Percentiles rank a stretch among this genome's conserved stretches.
phyloP scores from a whole-genome alignment of 2,113 vertebrate species.

The Trematocara variabile region DNA sequence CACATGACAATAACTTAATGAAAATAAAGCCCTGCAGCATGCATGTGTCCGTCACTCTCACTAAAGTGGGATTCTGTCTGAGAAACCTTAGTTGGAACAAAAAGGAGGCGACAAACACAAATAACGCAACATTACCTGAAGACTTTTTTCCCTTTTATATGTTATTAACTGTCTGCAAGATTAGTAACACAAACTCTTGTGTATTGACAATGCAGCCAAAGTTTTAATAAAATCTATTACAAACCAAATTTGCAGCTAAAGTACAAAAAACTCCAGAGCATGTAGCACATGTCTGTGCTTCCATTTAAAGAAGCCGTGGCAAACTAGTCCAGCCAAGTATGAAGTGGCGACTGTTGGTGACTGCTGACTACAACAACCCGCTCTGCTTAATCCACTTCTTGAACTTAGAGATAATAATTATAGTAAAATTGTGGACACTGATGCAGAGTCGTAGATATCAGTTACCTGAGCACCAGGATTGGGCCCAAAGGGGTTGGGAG shows the following conservation, averaged over 20 bases:
- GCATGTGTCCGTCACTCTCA: background rate
- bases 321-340: background rate
- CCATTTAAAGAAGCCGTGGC: background rate
- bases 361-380: background rate
- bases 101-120: background rate
- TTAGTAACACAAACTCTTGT: background rate
- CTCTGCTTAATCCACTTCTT: background rate
- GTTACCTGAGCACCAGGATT: constrained; percentile 90
- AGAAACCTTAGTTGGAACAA: background rate
- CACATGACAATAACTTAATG: background rate
- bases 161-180: background rate
- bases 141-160: background rate
- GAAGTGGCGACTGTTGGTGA: background rate
- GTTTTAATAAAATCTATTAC: background rate
- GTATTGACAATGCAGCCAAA: background rate
- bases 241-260: background rate
- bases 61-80: background rate
- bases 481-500: constrained; percentile 89
- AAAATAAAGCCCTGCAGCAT: background rate
- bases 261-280: accelerated
- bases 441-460: accelerated
- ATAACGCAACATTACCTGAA: background rate
- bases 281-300: background rate
- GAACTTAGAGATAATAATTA: background rate
- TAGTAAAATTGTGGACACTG: background rate